phyloP scores from a whole-genome alignment of 2,888 invertebrate species.

The Carcina quercana region DNA sequence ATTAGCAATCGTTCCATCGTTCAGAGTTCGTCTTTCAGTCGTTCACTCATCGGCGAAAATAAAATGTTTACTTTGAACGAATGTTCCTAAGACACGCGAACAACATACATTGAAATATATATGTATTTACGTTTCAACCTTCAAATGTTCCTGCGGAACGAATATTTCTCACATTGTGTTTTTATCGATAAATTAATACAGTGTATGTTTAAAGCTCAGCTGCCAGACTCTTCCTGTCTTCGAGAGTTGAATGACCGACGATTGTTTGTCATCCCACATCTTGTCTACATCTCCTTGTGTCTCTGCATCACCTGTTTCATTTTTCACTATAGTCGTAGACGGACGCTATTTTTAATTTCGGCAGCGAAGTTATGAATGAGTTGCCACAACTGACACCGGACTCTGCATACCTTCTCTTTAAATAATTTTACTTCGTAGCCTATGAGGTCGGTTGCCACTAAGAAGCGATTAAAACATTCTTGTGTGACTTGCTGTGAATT shows the following conservation, averaged over 20 bases:
- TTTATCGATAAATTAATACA: conserved; percentile 1
- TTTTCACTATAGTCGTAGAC: conserved; percentile 51
- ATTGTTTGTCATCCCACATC: conserved; percentile 44
- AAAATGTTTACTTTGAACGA: not conserved
- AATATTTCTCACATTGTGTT: too few species aligned
- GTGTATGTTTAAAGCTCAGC: conserved; percentile 1
- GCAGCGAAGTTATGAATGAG: conserved; percentile 56
- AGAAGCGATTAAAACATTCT: conserved; percentile 16
- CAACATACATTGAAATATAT: not conserved
- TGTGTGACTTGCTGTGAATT: conserved; percentile 11
- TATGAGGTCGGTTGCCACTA: conserved; percentile 13
- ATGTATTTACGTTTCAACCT: not conserved
- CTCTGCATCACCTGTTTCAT: conserved; percentile 56
- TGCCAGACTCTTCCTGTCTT: conserved; percentile 7
- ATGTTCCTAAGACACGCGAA: not conserved
- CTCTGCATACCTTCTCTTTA: conserved; percentile 27
- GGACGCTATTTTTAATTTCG: conserved; percentile 49
- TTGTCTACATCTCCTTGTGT: conserved; percentile 34
- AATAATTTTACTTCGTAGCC: conserved; percentile 27
- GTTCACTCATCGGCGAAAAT: conserved; percentile 1
- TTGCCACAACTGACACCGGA: conserved; percentile 33
- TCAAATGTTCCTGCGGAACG: not conserved
- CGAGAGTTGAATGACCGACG: conserved; percentile 24
- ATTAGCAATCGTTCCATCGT: not conserved
- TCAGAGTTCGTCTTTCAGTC: conserved; percentile 1